phyloP scores from a whole-genome alignment of 2,797 vertebrate genomes.

The Pangasius sanitwongsei region DNA sequence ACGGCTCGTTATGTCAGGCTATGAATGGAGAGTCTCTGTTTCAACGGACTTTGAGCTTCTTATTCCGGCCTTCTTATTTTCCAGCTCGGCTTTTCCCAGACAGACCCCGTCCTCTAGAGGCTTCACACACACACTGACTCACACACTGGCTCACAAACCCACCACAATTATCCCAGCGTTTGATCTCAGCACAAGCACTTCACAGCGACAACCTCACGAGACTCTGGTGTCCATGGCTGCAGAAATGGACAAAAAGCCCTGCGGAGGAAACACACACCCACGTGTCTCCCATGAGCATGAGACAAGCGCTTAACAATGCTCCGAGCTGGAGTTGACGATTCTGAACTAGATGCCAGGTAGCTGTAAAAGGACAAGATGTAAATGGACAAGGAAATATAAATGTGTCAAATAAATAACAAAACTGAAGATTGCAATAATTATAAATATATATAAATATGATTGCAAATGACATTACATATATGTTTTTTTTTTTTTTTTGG shows the following conservation, averaged over 20 bases:
- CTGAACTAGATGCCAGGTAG: neutral
- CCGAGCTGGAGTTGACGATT: neutral
- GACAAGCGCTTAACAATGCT: neutral
- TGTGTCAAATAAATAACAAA: neutral
- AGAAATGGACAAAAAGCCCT: constrained; percentile 20
- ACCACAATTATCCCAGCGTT: constrained; percentile 5
- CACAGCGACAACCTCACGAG: constrained; percentile 17
- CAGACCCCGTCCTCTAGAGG: neutral
- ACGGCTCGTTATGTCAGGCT: neutral
- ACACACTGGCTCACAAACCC: neutral
- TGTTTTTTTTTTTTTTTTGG: neutral
- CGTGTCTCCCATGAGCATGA: neutral
- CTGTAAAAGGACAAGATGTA: neutral
- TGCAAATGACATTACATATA: neutral
- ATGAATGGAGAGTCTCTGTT: neutral
- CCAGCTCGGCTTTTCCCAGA: neutral
- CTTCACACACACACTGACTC: neutral
- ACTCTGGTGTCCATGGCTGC: constrained; percentile 34
- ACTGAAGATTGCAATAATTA: neutral
- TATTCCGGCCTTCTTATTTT: neutral
- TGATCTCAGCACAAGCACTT: constrained; percentile 35
- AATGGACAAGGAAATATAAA: neutral
- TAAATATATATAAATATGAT: no score
- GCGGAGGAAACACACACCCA: neutral
- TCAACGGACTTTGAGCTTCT: neutral